A percentile compares a stretch with the other conserved stretches of the same genome.
phyloP scores from a whole-genome alignment of 1,140 invertebrate species.

The Brachionus plicatilis region DNA sequence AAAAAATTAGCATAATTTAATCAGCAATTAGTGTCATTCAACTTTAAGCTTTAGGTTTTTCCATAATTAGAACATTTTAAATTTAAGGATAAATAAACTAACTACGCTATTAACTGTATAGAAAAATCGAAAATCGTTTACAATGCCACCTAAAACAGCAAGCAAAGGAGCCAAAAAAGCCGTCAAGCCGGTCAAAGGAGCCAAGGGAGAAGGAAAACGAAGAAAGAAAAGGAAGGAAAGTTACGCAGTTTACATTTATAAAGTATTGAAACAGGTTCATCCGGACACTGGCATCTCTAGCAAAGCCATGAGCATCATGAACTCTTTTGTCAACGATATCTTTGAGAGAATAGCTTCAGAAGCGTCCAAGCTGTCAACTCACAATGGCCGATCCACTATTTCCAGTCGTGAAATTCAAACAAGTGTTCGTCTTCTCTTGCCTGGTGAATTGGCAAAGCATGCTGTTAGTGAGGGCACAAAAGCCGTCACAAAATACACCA shows the following conservation, averaged over 20 bases:
- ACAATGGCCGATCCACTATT: conserved; percentile 56
- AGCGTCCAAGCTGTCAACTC: conserved; percentile 49
- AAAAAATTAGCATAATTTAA: neutral
- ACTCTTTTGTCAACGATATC: conserved; percentile 56
- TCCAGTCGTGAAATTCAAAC: conserved; percentile 63
- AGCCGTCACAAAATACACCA: conserved; percentile 58
- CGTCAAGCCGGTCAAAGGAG: neutral
- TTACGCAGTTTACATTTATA: conserved; percentile 63
- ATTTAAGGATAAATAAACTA: too few species aligned
- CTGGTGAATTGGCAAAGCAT: conserved; percentile 63
- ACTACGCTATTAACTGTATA: too few species aligned
- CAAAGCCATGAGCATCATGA: conserved; percentile 54
- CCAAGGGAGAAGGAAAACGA: neutral
- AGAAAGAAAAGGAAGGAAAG: neutral
- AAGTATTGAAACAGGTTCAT: conserved; percentile 67
- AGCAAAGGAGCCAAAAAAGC: neutral
- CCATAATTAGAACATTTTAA: too few species aligned
- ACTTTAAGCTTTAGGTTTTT: neutral
- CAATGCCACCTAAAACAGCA: neutral
- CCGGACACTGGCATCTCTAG: conserved; percentile 64
- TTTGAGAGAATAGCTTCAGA: conserved; percentile 55
- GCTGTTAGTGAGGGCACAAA: conserved; percentile 62
- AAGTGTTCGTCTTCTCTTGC: conserved; percentile 61
- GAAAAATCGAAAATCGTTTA: neutral
- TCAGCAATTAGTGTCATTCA: neutral